Conservation (phyloP, 2,113 vertebrate species). For the Dipodomys merriami region DNA sequence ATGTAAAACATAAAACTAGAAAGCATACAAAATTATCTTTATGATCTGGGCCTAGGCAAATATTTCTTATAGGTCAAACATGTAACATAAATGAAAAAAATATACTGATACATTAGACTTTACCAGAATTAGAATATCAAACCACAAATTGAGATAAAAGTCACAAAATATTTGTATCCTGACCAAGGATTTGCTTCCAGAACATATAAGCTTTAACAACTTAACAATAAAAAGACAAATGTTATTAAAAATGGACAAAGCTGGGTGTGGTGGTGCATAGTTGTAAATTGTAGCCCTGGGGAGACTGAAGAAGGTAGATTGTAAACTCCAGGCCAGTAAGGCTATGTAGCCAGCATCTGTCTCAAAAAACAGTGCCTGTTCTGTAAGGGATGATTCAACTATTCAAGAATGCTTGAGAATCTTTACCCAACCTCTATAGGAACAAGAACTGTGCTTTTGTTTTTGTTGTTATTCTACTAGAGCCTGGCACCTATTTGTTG, state of each 20-base stretch:
- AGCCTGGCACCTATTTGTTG: background rate
- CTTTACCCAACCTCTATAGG: background rate
- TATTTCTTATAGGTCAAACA: too few species aligned
- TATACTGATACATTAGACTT: background rate
- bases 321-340: background rate
- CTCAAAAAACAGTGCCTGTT: background rate
- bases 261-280: background rate
- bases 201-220: background rate
- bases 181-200: background rate
- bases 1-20: background rate
- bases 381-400: background rate
- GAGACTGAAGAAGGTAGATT: background rate
- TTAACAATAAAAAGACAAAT: background rate
- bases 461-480: background rate
- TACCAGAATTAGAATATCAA: slow-evolving; percentile 17
- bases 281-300: background rate
- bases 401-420: slow-evolving; percentile 31
- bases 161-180: background rate
- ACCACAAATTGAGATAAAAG: background rate
- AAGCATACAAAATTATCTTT: background rate
- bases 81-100: slow-evolving; percentile 18
- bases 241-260: background rate
- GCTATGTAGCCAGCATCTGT: background rate
- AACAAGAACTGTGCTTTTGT: background rate
- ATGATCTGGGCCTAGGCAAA: background rate